Percentiles rank a stretch among this genome's conserved stretches.
These are phyloP conservation scores for Spermophilus dauricus DNA, from an alignment of 2,113 vertebrate species.

Conservation along the genomic window DNA sequence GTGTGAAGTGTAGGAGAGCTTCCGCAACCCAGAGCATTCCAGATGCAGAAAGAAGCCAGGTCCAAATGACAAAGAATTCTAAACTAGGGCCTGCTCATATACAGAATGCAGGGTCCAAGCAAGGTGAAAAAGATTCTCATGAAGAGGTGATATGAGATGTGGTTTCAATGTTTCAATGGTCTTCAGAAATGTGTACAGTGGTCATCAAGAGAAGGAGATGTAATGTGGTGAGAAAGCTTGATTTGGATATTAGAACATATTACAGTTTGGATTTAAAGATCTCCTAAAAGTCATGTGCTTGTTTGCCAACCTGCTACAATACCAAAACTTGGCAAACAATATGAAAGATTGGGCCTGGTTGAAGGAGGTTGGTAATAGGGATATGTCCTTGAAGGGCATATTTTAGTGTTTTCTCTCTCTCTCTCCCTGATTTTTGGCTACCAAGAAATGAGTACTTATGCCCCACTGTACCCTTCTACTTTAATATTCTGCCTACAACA, in stretches of 20 bases:
- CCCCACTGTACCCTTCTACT: too few relatives aligned
- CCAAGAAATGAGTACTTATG: too few relatives aligned
- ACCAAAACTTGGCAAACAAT: too few relatives aligned
- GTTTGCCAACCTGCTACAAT: too few relatives aligned
- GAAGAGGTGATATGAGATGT: not conserved
- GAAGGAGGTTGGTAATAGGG: too few relatives aligned
- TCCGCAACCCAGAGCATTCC: not conserved
- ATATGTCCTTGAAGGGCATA: too few relatives aligned
- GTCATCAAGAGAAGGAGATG: not conserved
- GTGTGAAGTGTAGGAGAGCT: not conserved
- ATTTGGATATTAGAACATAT: not conserved
- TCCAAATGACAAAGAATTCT: not conserved
- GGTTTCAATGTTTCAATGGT: not conserved
- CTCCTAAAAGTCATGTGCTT: not conserved
- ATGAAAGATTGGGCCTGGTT: too few relatives aligned
- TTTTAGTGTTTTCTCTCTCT: too few relatives aligned
- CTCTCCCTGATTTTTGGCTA: too few relatives aligned
- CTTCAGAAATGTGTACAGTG: not conserved
- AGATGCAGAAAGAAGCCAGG: not conserved
- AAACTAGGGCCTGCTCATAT: not conserved
- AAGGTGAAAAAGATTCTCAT: not conserved
- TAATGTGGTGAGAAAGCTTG: not conserved
- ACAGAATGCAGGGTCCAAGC: not conserved
- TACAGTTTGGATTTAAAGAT: not conserved
- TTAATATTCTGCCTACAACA: not conserved